Conservation (phyloP, 1,140 invertebrate species). For the Trichoplusia ni region DNA sequence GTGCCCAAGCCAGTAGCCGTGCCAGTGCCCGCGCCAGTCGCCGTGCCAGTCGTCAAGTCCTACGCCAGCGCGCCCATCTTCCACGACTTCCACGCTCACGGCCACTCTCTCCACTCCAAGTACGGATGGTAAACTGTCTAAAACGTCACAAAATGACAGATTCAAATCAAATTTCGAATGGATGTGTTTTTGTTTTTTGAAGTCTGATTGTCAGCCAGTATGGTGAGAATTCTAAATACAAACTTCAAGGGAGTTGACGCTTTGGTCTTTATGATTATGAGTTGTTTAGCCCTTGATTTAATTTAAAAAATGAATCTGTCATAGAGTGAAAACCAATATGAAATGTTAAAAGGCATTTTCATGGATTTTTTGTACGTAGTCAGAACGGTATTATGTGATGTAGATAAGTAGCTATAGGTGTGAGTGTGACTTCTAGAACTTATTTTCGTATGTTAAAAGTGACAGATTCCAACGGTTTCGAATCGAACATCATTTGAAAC, state of each 20-base stretch:
- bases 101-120: conserved; percentile 33
- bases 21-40: conserved; percentile 65
- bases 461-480: neutral
- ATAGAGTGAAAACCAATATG: conserved; percentile 28
- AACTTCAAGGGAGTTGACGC: neutral
- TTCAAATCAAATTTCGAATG: neutral
- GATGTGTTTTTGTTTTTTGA: neutral
- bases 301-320: neutral
- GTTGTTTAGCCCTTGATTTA: conserved; percentile 7
- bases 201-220: too few species aligned
- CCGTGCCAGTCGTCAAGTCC: conserved; percentile 56
- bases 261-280: conserved; percentile 10
- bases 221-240: neutral
- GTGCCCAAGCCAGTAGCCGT: conserved; percentile 72
- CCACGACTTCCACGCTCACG: conserved; percentile 32
- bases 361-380: conserved; percentile 53
- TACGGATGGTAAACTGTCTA: conserved; percentile 42
- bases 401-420: conserved; percentile 51
- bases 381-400: conserved; percentile 60
- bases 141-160: conserved; percentile 15
- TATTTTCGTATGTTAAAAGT: neutral
- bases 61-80: conserved; percentile 37
- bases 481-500: neutral
- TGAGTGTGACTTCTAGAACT: conserved; percentile 11
- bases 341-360: conserved; percentile 49